A percentile compares a stretch with the other conserved stretches of the same genome.
phyloP scores from a whole-genome alignment of 2,888 invertebrate genomes.

The Polyommatus iphigenia region DNA sequence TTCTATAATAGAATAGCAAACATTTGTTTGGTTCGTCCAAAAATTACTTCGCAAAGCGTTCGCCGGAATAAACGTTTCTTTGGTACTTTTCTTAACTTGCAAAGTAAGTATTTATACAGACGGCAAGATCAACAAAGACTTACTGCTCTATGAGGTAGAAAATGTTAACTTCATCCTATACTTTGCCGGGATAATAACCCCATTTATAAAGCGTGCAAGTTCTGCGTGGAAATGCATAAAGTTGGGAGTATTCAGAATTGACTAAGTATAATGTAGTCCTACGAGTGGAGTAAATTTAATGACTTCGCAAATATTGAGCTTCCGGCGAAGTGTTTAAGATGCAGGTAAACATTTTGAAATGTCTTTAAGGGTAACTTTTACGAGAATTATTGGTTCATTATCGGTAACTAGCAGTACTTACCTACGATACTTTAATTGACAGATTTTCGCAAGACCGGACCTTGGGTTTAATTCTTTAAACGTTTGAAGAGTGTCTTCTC shows the following conservation, averaged over 20 bases:
- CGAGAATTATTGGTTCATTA: not conserved
- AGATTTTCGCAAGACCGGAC: not conserved
- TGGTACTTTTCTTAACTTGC: conserved; percentile 37
- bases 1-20: conserved; percentile 20
- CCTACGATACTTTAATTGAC: not conserved
- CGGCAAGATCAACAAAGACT: conserved; percentile 56
- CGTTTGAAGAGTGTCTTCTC: not conserved
- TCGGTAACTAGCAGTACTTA: not conserved
- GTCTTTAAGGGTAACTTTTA: not conserved
- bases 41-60: conserved; percentile 30
- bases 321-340: conserved; percentile 17
- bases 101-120: conserved; percentile 49
- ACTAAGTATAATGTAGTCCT: conserved; percentile 37
- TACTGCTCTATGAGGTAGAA: conserved; percentile 58
- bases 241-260: conserved; percentile 49
- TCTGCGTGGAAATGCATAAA: conserved; percentile 43
- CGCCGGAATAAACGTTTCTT: conserved; percentile 37
- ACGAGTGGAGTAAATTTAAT: conserved; percentile 37
- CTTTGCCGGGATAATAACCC: conserved; percentile 60
- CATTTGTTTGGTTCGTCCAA: conserved; percentile 18
- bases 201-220: conserved; percentile 63
- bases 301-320: conserved; percentile 35
- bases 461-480: conserved; percentile 24
- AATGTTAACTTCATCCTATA: conserved; percentile 58
- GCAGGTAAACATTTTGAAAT: conserved; percentile 9